Percentiles rank a stretch among this genome's conserved stretches.
phyloP scores from a whole-genome alignment of 2,113 vertebrate genomes.

The Orycteropus afer region DNA sequence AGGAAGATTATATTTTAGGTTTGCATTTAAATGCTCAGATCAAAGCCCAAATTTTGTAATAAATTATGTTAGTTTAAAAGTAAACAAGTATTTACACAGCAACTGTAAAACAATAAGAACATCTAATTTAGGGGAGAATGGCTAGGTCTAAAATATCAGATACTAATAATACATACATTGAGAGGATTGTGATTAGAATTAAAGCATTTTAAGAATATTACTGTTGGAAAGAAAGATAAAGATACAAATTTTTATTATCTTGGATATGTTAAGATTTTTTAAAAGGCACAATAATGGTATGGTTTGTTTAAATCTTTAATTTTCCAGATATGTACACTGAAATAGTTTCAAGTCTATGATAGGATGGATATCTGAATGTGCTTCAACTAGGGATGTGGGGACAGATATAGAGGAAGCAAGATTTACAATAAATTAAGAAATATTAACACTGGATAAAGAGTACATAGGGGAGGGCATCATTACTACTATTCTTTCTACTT shows the following conservation, averaged over 20 bases:
- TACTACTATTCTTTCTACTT: background rate
- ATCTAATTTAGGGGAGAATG: background rate
- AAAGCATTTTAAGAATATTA: background rate
- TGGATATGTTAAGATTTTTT: background rate
- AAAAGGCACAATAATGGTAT: background rate
- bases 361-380: background rate
- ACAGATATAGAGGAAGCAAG: background rate
- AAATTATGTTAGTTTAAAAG: background rate
- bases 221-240: background rate
- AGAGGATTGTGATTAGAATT: background rate
- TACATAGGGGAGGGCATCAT: background rate
- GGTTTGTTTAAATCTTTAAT: background rate
- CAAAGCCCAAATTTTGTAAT: background rate
- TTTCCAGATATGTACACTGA: background rate
- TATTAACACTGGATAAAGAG: background rate
- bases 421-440: background rate
- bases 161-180: background rate
- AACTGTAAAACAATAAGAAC: background rate
- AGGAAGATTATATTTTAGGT: background rate
- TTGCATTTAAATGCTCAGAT: constrained; percentile 15
- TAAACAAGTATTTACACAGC: background rate
- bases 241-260: background rate
- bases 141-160: background rate
- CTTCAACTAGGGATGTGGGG: background rate
- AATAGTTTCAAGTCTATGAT: background rate